Base-by-base conservation (phyloP, 2,797 vertebrate genomes). In the Tympanoctomys barrerae region DNA sequence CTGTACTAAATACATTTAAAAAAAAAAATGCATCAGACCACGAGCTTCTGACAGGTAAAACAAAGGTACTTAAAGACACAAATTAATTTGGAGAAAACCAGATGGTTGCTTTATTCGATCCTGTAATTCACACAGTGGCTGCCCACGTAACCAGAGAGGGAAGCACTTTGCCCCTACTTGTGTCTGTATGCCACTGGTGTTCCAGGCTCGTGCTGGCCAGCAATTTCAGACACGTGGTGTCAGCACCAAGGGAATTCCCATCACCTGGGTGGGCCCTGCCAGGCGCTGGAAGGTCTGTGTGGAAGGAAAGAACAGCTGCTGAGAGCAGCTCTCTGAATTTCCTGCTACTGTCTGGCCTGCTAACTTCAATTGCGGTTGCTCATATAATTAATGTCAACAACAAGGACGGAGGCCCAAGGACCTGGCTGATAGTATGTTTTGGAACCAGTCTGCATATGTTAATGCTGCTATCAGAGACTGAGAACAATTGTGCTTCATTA, bases 401-500 rank as follows among this genome's bases (percentile, higher is more conserved):
- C 11, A 83, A 91, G n/a, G 36, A 46, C 18, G 19, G 31, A 95
- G 57, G 33, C 52, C 89, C 61, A 28, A 87, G 83, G 33, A 21
- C 49, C 9, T 31, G 87, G 82, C 36, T 84, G 93, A 61, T n/a
- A 78, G 36, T n/a, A 84, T 95, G 95, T 57, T n/a, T 89, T 75
- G 22, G 95, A 97, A 91, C 46, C 49, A 93, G 19, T 3, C 94
- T 24, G 1, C 0, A 0, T 81, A 8, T 57, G 81, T 96, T 96
- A 81, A 78, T 78, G 49, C 57, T 62, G 80, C 77, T 78, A 33
- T 14, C 39, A 59, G 28, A n/a, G 36, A 93, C 16, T 13, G 89
- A 95, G 83, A 86, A 3, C 42, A 73, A 66, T 54, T 90, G 26
- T 73, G 80, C 90, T 86, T 96, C 93, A 9, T 79, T 49, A 95